These are phyloP conservation scores for Sclerurus mexicanus DNA, from an alignment of 2,113 vertebrate genomes.

Conservation along the genomic window DNA sequence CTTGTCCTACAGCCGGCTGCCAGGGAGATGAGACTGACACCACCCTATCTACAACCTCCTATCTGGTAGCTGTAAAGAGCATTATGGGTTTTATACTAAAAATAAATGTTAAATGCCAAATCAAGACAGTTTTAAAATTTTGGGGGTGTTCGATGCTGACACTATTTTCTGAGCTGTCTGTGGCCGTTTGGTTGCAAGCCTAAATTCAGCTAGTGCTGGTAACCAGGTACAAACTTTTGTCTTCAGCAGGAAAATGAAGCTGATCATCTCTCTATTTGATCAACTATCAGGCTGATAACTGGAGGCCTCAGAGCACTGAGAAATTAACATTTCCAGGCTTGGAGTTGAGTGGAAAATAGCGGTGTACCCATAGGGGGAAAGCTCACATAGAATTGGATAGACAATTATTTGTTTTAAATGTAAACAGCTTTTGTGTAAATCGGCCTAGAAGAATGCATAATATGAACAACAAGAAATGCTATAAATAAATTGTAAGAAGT, in stretches of 20 bases:
- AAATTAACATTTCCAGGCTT: not conserved
- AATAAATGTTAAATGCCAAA: not conserved
- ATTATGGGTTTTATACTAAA: not conserved
- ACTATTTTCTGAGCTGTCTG: not conserved
- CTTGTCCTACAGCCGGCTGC: not conserved
- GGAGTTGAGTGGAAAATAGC: not conserved
- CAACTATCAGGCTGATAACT: not conserved
- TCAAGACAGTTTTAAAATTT: too few relatives aligned
- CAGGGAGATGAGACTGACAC: not conserved
- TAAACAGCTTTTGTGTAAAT: not conserved
- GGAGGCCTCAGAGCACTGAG: not conserved
- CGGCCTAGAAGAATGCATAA: not conserved
- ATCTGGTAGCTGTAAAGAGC: not conserved
- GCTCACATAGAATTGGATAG: accelerated
- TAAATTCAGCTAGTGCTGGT: not conserved
- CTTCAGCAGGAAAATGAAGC: not conserved
- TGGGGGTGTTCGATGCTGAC: too few relatives aligned
- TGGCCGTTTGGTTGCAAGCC: not conserved
- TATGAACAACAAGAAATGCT: not conserved
- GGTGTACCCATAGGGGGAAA: not conserved
- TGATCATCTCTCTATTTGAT: not conserved
- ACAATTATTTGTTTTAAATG: not conserved
- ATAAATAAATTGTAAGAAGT: not conserved
- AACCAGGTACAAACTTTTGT: not conserved
- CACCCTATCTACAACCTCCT: not conserved